phyloP scores from a whole-genome alignment of 2,113 vertebrate genomes.

The Eulemur macaco region DNA sequence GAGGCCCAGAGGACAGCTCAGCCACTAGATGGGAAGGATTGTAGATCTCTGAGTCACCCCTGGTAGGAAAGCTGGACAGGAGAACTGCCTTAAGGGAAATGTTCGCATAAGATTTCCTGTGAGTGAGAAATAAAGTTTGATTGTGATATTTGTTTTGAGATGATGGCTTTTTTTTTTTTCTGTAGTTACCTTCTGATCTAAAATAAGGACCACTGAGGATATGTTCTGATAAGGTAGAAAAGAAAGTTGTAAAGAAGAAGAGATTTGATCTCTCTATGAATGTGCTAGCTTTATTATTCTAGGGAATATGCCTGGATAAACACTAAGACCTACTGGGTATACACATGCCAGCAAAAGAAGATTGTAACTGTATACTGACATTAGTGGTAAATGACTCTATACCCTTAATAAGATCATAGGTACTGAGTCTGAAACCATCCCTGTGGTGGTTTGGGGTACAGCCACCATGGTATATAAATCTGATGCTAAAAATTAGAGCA shows the following conservation, averaged over 20 bases:
- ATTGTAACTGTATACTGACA: not conserved
- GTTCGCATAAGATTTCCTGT: not conserved
- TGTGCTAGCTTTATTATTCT: not conserved
- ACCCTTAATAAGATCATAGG: not conserved
- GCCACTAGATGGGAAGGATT: not conserved
- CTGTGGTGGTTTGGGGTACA: not conserved
- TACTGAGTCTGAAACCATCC: not conserved
- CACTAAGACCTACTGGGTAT: not conserved
- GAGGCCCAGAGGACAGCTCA: not conserved
- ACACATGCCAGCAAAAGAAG: not conserved
- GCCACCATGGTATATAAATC: not conserved
- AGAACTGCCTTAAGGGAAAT: not conserved
- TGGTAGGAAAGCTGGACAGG: not conserved
- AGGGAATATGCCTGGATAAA: not conserved
- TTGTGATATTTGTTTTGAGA: not conserved
- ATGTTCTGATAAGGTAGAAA: not conserved
- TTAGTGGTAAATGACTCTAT: not conserved
- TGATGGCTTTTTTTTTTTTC: not conserved
- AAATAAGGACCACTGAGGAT: not conserved
- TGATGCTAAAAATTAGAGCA: not conserved
- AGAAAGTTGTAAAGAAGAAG: not conserved
- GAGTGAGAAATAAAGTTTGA: not conserved
- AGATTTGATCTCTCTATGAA: not conserved
- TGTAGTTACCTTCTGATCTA: not conserved
- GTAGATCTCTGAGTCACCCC: not conserved